phyloP scores from a whole-genome alignment of 2,797 vertebrate genomes.

The Lepus townsendii region DNA sequence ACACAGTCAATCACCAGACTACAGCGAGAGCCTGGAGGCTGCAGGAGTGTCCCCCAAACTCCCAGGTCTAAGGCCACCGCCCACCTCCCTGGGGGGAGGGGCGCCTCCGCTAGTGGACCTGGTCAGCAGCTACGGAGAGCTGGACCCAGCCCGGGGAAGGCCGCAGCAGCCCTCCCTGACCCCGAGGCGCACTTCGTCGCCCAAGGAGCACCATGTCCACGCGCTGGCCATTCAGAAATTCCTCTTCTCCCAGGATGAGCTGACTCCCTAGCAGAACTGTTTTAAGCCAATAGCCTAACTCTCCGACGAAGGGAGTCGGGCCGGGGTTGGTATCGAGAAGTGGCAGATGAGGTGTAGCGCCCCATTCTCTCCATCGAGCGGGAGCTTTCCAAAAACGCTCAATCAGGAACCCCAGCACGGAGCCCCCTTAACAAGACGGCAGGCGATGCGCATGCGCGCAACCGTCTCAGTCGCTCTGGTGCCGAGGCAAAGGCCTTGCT shows the following conservation, averaged over 20 bases:
- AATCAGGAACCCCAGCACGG: neutral
- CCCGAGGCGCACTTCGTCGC: neutral
- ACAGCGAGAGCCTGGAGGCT: neutral
- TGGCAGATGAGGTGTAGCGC: neutral
- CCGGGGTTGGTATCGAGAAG: neutral
- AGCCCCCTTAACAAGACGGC: conserved; percentile 38
- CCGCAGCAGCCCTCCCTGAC: neutral
- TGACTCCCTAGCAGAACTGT: conserved; percentile 36
- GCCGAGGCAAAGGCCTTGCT: neutral
- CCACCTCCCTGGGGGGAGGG: neutral
- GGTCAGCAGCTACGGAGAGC: neutral
- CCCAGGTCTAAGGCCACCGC: neutral
- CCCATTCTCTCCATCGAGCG: neutral
- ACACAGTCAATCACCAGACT: neutral
- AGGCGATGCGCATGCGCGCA: neutral
- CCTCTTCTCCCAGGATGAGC: conserved; percentile 12
- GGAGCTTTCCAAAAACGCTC: neutral
- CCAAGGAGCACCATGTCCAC: neutral
- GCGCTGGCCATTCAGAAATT: neutral
- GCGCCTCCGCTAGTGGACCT: neutral
- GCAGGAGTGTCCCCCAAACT: neutral
- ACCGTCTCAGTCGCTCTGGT: neutral
- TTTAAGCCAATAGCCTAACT: conserved; percentile 45
- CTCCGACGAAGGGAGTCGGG: neutral
- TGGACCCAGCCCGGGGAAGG: neutral